Base-by-base conservation (phyloP, 2,113 vertebrate species). In the Brevimyrus niger region DNA sequence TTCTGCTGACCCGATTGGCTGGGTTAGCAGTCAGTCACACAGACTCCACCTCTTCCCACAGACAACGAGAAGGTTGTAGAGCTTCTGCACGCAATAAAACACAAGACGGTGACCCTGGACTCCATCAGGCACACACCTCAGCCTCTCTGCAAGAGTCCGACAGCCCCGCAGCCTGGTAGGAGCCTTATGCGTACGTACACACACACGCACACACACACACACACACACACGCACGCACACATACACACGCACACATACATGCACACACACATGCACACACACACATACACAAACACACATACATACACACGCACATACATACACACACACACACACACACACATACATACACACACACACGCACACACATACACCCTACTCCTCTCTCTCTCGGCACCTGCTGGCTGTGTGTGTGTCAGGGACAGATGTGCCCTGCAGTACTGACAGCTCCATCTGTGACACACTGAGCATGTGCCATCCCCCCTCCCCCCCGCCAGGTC, bases 11-110 rank as follows among this genome's bases (percentile, higher is more conserved):
- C 27, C 1, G 61, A 69, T 31, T 69, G 61, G 61, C 61, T 69
- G 61, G 61, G 61, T 13, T 31, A 69, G 61, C 61, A 69, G 61
- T 31, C 61, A 69, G n/a, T 69, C 6, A 69, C 61, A 69, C 61
- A 65, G 61, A 69, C n/a, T 13, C 61, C 61, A 13, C n/a, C n/a
- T 31, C 61, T 65, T 65, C 58, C 93, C 91, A 6, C 93, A 99
- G 98, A 99, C 95, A 98, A 97, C 93, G 97, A 99, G 95, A 97
- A 95, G 89, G 96, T 98, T 92, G 96, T 96, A 90, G 97, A 98
- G 94, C 96, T 99, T 95, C 97, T 99, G 50, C 97, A 96, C 89
- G 97, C 97, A 92, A 96, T 98, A 94, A 99, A 98, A 95, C 97
- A 99, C 94, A 98, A 97, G 95, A 97, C 92, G 0, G 93, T 97